Evolutionary conservation across 2,113 vertebrate species (phyloP), one percentile per base, ranked within the genome.

Genomic region (Rhombomys opimus): DNA sequence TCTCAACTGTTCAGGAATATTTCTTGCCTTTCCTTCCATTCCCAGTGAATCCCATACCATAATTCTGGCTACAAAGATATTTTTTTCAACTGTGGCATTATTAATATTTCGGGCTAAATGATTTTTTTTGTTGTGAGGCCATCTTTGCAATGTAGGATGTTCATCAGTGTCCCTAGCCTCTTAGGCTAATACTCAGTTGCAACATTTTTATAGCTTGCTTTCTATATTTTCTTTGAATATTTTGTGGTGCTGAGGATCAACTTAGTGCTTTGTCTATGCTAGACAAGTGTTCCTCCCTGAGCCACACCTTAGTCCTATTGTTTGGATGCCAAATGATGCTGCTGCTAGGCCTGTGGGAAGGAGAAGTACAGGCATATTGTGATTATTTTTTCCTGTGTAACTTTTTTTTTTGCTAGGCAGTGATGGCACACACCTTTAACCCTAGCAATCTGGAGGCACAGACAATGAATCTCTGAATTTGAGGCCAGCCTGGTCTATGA

Each of bases 11-110:
- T 1, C 35, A 46, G 85, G 30, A 52, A 4, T 25, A 2, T 82
- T 50, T 84, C 61, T 77, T 32, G 87, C 25, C 52, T 54, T 32
- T 41, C 17, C 59, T 27, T 13, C 22, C 1, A 9, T 20, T 41
- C 20, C 30, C 13, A 3, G 0, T 38, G 30, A 30, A 35, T 73
- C 41, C 57, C 3, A 12, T 23, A 15, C 6, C 27, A 2, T 67
- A 20, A 41, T 92, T 92, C 54, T 46, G n/a, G 32, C 52, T 61
- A n/a, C 25, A 87, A 82, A 67, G 54, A 38, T 32, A 35, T 22
- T 84, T 93, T 78, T 59, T 20, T 65, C 54, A 50, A 1, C 25
- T 18, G 61, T 17, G 46, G 54, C n/a, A 0, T 76, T 23, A 0
- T 41, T 65, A 68, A 52, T 25, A 8, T 89, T 77, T 54, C 7